These are phyloP conservation scores for Araneus ventricosus DNA, from an alignment of 1,140 invertebrate genomes.

Conservation along the genomic window DNA sequence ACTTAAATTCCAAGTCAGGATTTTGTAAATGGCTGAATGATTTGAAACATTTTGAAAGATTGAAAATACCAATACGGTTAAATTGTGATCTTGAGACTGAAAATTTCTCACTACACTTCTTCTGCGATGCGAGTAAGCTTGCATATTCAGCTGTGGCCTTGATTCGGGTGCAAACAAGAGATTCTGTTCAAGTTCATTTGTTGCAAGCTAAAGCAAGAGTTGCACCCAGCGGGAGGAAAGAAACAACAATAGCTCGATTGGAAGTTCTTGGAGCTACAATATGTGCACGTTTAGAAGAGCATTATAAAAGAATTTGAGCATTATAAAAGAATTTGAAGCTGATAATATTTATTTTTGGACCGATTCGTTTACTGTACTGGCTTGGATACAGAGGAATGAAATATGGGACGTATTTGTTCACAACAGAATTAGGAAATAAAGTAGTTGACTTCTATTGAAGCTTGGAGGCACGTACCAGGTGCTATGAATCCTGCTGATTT, in stretches of 20 bases:
- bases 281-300: neutral
- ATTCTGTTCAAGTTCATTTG: slow-evolving; percentile 6
- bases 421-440: slow-evolving; percentile 50
- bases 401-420: slow-evolving; percentile 53
- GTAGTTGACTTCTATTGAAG: neutral
- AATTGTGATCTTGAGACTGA: neutral
- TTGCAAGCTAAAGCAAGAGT: slow-evolving; percentile 54
- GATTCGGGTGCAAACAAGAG: neutral
- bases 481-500: neutral
- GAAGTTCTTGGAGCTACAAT: slow-evolving; percentile 54
- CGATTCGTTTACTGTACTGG: slow-evolving; percentile 41
- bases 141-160: slow-evolving; percentile 40
- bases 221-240: slow-evolving; percentile 52
- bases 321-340: slow-evolving; percentile 18
- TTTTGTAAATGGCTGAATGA: slow-evolving; percentile 26
- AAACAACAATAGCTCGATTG: slow-evolving; percentile 28
- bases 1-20: neutral
- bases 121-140: slow-evolving; percentile 43
- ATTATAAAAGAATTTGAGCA: too few species aligned
- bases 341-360: slow-evolving; percentile 51
- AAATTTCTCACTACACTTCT: neutral
- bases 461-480: slow-evolving; percentile 8
- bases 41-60: neutral
- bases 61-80: slow-evolving; percentile 47
- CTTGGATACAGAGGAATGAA: slow-evolving; percentile 47